phyloP scores from a whole-genome alignment of 2,797 vertebrate species.

The Sparus aurata region DNA sequence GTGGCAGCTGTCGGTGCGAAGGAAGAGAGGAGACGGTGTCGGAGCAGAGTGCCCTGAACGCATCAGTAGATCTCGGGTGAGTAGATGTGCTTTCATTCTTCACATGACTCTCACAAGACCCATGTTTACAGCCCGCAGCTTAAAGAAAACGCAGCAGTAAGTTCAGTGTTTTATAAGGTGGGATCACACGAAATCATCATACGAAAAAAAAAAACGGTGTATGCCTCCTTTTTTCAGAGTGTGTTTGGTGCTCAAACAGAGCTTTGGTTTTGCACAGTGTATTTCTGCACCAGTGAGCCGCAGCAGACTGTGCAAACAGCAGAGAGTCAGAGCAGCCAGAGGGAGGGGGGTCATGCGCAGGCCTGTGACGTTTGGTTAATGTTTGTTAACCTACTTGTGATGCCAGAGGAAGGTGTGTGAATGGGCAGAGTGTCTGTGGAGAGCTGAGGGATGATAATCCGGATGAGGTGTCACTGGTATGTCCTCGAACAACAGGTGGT shows the following conservation, averaged over 20 bases:
- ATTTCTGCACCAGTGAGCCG: not conserved
- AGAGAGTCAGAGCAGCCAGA: not conserved
- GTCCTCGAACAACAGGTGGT: not conserved
- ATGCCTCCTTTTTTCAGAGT: not conserved
- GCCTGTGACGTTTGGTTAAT: not conserved
- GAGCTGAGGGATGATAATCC: not conserved
- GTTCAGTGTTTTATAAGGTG: not conserved
- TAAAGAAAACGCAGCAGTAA: not conserved
- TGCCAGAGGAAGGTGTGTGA: not conserved
- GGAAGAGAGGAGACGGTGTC: not conserved
- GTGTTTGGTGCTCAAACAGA: too few species aligned
- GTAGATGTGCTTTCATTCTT: not conserved
- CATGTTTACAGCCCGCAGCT: not conserved
- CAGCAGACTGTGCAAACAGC: slow-evolving; percentile 17
- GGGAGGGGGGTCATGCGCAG: not conserved
- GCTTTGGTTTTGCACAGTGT: not conserved
- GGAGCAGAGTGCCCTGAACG: not conserved
- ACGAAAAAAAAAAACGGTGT: not conserved
- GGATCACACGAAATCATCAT: too few species aligned
- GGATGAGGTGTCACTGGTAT: fast-evolving
- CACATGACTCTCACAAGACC: slow-evolving; percentile 50
- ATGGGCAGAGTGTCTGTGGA: not conserved
- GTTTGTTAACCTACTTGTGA: slow-evolving; percentile 3
- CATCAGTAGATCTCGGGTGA: slow-evolving; percentile 44
- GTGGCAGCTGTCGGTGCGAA: not conserved